Conservation (phyloP, 2,888 invertebrate species). For the Scotopteryx bipunctaria region DNA sequence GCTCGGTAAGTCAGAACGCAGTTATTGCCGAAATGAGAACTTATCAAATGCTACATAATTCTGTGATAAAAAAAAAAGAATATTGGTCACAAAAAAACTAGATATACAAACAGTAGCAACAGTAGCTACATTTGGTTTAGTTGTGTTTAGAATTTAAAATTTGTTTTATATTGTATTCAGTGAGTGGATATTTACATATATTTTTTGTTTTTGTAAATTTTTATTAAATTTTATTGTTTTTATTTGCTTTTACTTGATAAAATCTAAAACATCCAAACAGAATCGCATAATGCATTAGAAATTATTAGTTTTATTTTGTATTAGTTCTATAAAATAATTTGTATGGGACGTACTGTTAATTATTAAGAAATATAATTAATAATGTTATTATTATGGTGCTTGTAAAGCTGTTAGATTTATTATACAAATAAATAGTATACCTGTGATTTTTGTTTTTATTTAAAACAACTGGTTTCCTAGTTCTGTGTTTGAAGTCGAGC, state of each 20-base stretch:
- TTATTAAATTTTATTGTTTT: slow-evolving; percentile 6
- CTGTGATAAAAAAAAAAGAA: too few relatives aligned
- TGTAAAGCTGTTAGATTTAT: slow-evolving; percentile 63
- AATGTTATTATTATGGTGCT: slow-evolving; percentile 73
- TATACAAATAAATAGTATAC: slow-evolving; percentile 50
- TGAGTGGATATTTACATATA: neutral
- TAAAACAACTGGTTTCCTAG: too few relatives aligned
- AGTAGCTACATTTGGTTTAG: neutral
- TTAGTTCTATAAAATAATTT: slow-evolving; percentile 9
- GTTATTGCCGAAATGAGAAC: too few relatives aligned
- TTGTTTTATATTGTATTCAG: neutral
- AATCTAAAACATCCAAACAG: neutral
- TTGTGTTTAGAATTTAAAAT: neutral
- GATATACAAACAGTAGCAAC: neutral
- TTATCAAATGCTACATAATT: too few relatives aligned
- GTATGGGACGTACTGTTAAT: slow-evolving; percentile 55
- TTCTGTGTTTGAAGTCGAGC: too few relatives aligned
- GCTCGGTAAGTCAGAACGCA: too few relatives aligned
- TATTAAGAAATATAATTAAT: slow-evolving; percentile 59
- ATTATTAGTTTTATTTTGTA: slow-evolving; percentile 9
- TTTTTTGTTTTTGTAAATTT: neutral
- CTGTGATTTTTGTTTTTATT: slow-evolving; percentile 17
- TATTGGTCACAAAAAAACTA: too few relatives aligned
- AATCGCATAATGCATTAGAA: slow-evolving; percentile 7
- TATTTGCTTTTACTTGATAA: slow-evolving; percentile 2